These are phyloP conservation scores for Apis florea DNA, from an alignment of 1,140 invertebrate genomes.

Conservation along the genomic window DNA sequence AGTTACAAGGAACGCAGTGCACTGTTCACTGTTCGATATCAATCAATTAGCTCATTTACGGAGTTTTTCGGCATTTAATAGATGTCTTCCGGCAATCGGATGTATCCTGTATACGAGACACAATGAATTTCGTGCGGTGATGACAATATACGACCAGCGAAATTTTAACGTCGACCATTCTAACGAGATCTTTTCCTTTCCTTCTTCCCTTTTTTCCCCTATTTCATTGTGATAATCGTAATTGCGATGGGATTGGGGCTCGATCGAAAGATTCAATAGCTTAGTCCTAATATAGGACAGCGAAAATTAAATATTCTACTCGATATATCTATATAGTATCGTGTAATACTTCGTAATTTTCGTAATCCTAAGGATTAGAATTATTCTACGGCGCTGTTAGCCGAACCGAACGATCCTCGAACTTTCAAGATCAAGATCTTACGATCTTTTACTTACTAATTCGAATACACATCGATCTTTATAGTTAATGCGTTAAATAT, in stretches of 20 bases:
- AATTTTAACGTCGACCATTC: background rate
- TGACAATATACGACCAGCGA: background rate
- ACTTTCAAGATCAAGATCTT: background rate
- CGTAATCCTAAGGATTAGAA: conserved; percentile 2
- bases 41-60: background rate
- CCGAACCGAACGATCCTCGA: background rate
- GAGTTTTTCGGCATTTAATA: background rate
- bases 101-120: background rate
- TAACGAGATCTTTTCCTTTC: background rate
- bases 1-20: background rate
- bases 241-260: background rate
- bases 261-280: background rate
- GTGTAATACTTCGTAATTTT: conserved; percentile 13
- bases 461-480: background rate
- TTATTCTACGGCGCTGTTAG: conserved; percentile 4
- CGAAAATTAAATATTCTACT: conserved; percentile 20
- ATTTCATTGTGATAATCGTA: background rate
- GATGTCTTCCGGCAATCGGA: too few species aligned
- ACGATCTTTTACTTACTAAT: background rate
- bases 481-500: background rate
- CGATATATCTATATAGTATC: conserved; percentile 16
- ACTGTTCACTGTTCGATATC: background rate
- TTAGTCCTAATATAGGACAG: conserved; percentile 32
- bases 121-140: background rate
- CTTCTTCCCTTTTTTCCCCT: too few species aligned